A percentile compares a stretch with the other conserved stretches of the same genome.
Evolutionary conservation across 1,140 invertebrate genomes (phyloP).

Genomic region (Atta cephalotes): DNA sequence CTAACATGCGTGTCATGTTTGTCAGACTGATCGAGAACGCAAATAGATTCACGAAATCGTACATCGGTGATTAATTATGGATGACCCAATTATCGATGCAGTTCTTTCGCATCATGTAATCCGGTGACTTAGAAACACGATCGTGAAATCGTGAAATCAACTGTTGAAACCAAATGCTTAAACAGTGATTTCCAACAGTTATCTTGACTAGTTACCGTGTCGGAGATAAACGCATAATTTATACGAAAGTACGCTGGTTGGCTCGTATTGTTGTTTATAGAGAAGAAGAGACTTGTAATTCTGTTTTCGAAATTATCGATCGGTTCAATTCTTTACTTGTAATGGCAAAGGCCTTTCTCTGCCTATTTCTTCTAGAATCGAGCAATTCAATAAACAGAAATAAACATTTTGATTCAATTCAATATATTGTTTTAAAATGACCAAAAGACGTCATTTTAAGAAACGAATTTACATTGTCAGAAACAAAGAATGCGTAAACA

Average conservation of each 20-base stretch:
- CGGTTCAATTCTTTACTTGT: neutral
- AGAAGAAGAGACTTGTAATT: neutral
- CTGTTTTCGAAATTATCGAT: conserved; percentile 15
- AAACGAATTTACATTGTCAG: neutral
- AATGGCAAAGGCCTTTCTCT: too few species aligned
- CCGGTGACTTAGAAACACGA: neutral
- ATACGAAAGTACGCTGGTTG: neutral
- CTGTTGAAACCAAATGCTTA: neutral
- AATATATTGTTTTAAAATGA: neutral
- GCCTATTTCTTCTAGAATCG: neutral
- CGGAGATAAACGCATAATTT: neutral
- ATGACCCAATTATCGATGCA: conserved; percentile 7
- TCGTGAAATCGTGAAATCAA: conserved; percentile 11
- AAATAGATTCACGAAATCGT: conserved; percentile 36
- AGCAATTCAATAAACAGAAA: neutral
- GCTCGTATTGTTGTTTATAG: neutral
- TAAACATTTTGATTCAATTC: neutral
- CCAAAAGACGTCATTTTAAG: neutral
- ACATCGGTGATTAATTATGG: conserved; percentile 33
- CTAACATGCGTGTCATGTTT: neutral
- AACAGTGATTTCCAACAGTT: conserved; percentile 15
- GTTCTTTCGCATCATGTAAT: neutral
- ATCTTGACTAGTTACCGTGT: neutral
- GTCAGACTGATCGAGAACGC: conserved; percentile 8
- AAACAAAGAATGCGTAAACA: neutral